A percentile compares a stretch with the other conserved stretches of the same genome.
These are phyloP conservation scores for Chloromyia formosa DNA, from an alignment of 2,888 invertebrate genomes.

Conservation along the genomic window DNA sequence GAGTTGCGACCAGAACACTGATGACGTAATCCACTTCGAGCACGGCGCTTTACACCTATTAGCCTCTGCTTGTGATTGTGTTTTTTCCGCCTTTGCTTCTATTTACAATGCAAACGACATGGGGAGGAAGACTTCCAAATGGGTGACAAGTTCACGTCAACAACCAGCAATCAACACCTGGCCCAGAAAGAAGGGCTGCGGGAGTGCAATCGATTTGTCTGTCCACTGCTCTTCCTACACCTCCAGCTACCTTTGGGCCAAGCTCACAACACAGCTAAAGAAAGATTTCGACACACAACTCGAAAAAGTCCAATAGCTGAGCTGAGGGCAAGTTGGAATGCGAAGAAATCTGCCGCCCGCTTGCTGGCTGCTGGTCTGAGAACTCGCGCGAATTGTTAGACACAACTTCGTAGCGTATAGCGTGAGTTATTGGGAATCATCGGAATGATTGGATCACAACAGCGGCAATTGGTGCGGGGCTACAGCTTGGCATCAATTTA, in stretches of 20 bases:
- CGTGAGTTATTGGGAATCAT: no score
- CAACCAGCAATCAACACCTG: neutral
- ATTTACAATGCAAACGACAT: neutral
- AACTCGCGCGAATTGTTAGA: no score
- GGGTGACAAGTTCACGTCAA: neutral
- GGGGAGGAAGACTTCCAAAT: neutral
- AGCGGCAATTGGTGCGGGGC: constrained; percentile 24
- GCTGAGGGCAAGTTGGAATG: no score
- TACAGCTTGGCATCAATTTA: constrained; percentile 29
- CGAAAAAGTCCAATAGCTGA: neutral
- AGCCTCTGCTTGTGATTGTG: neutral
- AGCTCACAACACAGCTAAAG: no score
- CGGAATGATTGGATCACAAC: no score
- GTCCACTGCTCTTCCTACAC: no score
- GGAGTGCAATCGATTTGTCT: no score
- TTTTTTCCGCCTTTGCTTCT: neutral
- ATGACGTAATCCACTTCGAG: constrained; percentile 33
- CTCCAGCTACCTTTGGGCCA: no score
- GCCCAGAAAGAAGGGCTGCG: neutral
- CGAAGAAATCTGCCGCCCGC: no score
- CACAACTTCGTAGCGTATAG: no score
- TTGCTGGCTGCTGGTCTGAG: no score
- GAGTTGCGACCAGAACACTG: constrained; percentile 9
- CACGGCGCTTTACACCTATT: neutral
- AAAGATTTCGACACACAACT: neutral